Conservation (phyloP, 2,888 invertebrate genomes). For the Lottia gigantea region DNA sequence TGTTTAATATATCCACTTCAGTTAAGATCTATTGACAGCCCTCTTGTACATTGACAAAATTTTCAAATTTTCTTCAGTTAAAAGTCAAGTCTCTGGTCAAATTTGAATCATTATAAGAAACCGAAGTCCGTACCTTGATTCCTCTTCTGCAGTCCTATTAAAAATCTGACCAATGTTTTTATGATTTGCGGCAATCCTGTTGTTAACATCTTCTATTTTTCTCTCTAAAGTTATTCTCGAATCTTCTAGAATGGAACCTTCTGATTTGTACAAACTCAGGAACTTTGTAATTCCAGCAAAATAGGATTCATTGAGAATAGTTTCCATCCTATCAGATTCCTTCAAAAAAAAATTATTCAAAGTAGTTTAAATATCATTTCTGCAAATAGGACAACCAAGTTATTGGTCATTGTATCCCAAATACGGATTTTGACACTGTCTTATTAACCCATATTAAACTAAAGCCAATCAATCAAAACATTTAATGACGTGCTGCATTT, state of each 20-base stretch:
- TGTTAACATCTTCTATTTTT: slow-evolving; percentile 46
- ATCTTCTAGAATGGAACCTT: slow-evolving; percentile 43
- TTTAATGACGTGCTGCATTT: no score
- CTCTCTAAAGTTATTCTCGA: slow-evolving; percentile 41
- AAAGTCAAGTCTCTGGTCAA: neutral
- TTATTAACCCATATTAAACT: no score
- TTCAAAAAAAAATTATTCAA: no score
- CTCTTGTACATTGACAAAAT: no score
- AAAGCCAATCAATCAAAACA: no score
- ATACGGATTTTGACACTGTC: no score
- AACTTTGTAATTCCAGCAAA: slow-evolving; percentile 40
- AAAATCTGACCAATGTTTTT: slow-evolving; percentile 31
- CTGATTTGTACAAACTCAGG: slow-evolving; percentile 39
- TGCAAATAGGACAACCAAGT: no score
- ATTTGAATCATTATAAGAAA: neutral
- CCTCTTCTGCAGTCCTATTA: neutral
- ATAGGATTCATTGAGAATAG: slow-evolving; percentile 19
- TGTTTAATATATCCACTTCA: no score
- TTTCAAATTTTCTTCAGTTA: no score
- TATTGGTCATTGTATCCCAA: no score
- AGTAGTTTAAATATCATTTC: neutral
- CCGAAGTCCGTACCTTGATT: neutral
- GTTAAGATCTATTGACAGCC: no score
- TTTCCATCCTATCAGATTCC: neutral
- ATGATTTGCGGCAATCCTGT: slow-evolving; percentile 50